Conservation (phyloP, 2,888 invertebrate genomes). For the Anthophora plumipes region DNA sequence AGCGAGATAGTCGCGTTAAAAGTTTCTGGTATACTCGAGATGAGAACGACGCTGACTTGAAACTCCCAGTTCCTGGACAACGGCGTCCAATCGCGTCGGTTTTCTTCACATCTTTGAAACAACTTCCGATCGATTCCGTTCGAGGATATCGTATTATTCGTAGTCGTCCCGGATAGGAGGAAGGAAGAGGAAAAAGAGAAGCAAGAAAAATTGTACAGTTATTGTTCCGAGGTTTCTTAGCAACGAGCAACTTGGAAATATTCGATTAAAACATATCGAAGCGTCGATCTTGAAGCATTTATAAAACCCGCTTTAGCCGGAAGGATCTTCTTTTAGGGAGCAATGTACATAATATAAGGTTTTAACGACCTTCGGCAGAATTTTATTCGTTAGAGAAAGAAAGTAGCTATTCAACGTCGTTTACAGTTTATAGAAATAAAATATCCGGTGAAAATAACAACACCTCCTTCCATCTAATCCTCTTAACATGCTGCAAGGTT, state of each 20-base stretch:
- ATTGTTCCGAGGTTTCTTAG: conserved; percentile 39
- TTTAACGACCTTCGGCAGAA: not conserved
- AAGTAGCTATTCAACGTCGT: conserved; percentile 22
- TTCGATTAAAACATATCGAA: conserved; percentile 16
- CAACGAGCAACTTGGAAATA: conserved; percentile 35
- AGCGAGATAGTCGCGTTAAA: conserved; percentile 8
- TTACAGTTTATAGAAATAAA: conserved; percentile 37
- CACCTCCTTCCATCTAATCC: conserved; percentile 1
- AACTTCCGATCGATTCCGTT: not conserved
- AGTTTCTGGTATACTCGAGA: conserved; percentile 16
- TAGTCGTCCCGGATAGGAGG: not conserved
- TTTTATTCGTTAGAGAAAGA: conserved; percentile 17
- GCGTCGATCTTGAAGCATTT: not conserved
- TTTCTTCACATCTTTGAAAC: not conserved
- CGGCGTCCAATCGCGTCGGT: not conserved
- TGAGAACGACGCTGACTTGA: not conserved
- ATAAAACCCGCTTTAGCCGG: not conserved
- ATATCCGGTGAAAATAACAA: conserved; percentile 5
- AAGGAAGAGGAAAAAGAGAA: not conserved
- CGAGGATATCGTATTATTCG: not conserved
- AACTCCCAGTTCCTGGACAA: not conserved
- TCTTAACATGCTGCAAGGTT: not conserved
- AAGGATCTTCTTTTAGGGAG: too few species aligned
- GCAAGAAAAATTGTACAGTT: conserved; percentile 33
- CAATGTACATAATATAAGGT: conserved; percentile 39